Conservation (phyloP, 2,888 invertebrate species). For the Drosophila buzzatii region DNA sequence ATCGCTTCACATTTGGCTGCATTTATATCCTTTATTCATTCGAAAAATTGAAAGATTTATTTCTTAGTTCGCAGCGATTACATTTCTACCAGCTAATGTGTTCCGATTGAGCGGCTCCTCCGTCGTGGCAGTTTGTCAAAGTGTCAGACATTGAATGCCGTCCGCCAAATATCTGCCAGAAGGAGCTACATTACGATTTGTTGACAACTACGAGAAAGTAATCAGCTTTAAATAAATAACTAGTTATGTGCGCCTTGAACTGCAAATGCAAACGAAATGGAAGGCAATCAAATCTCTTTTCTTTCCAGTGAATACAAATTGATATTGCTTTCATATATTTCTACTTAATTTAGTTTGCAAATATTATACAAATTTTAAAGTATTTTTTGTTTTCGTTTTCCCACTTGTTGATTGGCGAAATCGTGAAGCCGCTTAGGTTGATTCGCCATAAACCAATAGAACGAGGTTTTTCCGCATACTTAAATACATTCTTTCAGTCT, state of each 20-base stretch:
- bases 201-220: conserved; percentile 63
- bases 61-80: conserved; percentile 77
- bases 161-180: conserved; percentile 21
- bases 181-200: conserved; percentile 40
- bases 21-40: conserved; percentile 71
- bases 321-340: neutral
- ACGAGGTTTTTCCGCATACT: conserved; percentile 8
- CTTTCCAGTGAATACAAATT: neutral
- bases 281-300: neutral
- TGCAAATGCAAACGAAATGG: neutral
- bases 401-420: conserved; percentile 14
- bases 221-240: conserved; percentile 53
- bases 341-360: neutral
- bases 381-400: too few relatives aligned
- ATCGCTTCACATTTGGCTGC: conserved; percentile 77
- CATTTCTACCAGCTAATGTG: conserved; percentile 74
- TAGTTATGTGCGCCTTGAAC: neutral
- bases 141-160: conserved; percentile 61
- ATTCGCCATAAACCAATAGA: conserved; percentile 2
- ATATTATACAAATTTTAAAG: neutral
- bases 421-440: conserved; percentile 20
- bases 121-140: conserved; percentile 71
- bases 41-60: conserved; percentile 84
- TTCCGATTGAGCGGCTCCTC: conserved; percentile 71
- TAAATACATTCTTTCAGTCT: conserved; percentile 30